phyloP scores from a whole-genome alignment of 2,888 invertebrate species.

The Noctua fimbriata region DNA sequence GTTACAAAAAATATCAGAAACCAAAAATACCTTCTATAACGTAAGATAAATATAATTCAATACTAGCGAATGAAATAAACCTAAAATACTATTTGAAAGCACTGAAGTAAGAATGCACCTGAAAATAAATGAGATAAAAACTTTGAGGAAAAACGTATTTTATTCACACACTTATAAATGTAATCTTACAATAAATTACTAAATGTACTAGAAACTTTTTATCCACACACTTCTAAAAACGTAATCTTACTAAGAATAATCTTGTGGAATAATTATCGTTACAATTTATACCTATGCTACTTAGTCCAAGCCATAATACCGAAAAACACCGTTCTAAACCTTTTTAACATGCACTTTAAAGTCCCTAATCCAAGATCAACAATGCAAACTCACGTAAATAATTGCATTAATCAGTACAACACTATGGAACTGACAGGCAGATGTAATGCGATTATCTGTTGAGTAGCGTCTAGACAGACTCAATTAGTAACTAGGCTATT shows the following conservation, averaged over 20 bases:
- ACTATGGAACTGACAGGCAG: conserved; percentile 34
- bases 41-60: background rate
- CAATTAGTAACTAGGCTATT: conserved; percentile 62
- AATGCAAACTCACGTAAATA: conserved; percentile 35
- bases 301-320: background rate
- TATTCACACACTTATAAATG: background rate
- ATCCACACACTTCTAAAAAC: background rate
- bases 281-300: background rate
- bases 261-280: background rate
- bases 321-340: background rate
- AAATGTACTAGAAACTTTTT: background rate
- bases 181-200: background rate
- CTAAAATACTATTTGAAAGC: background rate
- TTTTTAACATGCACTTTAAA: background rate
- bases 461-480: conserved; percentile 67
- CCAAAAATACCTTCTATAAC: background rate
- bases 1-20: background rate
- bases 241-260: background rate
- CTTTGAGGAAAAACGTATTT: background rate
- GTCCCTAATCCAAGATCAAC: conserved; percentile 18
- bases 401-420: conserved; percentile 52
- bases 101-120: background rate
- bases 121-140: background rate
- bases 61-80: background rate
- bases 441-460: conserved; percentile 60